phyloP scores from a whole-genome alignment of 1,140 invertebrate species.

The Brachionus asplanchnoidis region DNA sequence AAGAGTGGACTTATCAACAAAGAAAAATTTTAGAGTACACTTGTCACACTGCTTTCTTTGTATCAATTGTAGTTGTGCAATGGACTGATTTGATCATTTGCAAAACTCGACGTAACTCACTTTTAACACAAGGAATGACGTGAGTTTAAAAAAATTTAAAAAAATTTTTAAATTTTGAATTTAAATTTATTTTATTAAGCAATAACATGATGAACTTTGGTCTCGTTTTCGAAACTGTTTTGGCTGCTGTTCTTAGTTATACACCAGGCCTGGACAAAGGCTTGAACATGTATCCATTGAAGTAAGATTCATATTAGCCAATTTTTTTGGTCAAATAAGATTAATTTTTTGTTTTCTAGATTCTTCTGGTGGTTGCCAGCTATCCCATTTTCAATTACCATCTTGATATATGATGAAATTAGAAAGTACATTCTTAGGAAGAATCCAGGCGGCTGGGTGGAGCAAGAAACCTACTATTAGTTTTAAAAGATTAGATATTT shows the following conservation, averaged over 20 bases:
- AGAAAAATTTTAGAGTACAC: conserved; percentile 92
- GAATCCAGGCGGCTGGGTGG: conserved; percentile 90
- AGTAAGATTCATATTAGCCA: conserved; percentile 46
- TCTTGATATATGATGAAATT: conserved; percentile 89
- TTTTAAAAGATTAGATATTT: conserved; percentile 21
- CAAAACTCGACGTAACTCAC: conserved; percentile 91
- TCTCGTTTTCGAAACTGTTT: conserved; percentile 57
- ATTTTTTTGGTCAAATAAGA: background rate
- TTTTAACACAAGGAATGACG: conserved; percentile 87
- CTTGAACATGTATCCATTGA: conserved; percentile 57
- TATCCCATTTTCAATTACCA: conserved; percentile 87
- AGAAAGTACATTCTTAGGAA: conserved; percentile 83
- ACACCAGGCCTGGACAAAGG: conserved; percentile 56
- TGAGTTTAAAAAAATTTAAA: conserved; percentile 56
- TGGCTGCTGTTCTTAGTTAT: conserved; percentile 56
- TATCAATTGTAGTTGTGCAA: conserved; percentile 93
- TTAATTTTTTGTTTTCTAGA: conserved; percentile 58
- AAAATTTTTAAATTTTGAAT: conserved; percentile 53
- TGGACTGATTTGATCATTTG: conserved; percentile 98
- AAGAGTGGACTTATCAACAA: conserved; percentile 82
- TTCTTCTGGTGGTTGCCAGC: conserved; percentile 95
- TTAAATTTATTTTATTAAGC: conserved; percentile 68
- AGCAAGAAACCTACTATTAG: conserved; percentile 83
- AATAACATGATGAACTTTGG: conserved; percentile 58
- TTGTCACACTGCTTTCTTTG: conserved; percentile 96